Evolutionary conservation across 2,113 vertebrate species (phyloP).

Genomic region (Misgurnus anguillicaudatus): DNA sequence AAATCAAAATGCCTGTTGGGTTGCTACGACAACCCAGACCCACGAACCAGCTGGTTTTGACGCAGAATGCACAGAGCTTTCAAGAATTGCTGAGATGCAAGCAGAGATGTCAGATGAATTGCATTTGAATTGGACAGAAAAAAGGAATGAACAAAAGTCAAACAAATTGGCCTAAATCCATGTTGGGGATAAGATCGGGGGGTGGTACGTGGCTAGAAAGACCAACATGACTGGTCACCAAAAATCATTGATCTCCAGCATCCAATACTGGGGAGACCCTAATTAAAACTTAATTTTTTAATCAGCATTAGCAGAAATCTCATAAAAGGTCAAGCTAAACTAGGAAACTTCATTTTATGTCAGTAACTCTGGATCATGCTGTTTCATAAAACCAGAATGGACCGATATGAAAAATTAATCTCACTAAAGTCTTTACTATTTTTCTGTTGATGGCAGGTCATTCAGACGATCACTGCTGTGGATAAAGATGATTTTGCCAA

Average conservation of each 20-base stretch:
- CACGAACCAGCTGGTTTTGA: conserved; percentile 7
- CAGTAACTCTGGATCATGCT: not conserved
- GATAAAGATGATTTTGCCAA: conserved; percentile 96
- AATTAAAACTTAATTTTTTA: too few species aligned
- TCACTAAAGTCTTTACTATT: not conserved
- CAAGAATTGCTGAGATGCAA: not conserved
- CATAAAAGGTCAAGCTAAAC: too few species aligned
- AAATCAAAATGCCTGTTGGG: conserved; percentile 48
- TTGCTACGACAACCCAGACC: conserved; percentile 43
- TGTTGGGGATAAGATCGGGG: not conserved
- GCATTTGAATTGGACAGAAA: not conserved
- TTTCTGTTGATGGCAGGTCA: conserved; percentile 78
- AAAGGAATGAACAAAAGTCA: not conserved
- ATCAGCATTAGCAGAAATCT: too few species aligned
- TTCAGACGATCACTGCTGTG: conserved; percentile 91
- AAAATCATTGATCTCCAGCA: not conserved
- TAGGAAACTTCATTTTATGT: not conserved
- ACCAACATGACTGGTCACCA: too few species aligned
- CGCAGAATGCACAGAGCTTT: not conserved
- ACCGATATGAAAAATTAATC: too few species aligned
- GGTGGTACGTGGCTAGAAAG: too few species aligned
- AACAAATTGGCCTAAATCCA: not conserved
- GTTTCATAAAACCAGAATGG: too few species aligned
- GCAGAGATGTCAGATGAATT: conserved; percentile 4
- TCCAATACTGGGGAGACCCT: too few species aligned